Percentiles rank a stretch among this genome's conserved stretches.
Evolutionary conservation across 2,113 vertebrate species (phyloP).

Genomic region (Notechis scutatus): DNA sequence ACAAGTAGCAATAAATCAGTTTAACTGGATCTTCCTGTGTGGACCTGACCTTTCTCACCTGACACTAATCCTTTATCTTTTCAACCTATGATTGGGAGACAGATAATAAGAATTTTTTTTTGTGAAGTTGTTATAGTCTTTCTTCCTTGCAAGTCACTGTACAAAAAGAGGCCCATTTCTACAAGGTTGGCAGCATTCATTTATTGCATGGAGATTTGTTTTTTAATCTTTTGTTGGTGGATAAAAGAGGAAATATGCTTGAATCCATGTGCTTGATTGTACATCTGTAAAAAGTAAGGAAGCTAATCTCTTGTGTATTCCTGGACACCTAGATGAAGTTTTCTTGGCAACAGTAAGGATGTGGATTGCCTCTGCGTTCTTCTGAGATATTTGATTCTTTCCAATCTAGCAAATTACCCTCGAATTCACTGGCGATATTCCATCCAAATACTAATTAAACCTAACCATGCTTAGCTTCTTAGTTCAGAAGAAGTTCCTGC

Average conservation of each 20-base stretch:
- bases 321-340: background rate
- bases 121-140: background rate
- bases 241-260: background rate
- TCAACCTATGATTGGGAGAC: background rate
- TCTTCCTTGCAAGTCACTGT: background rate
- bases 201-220: background rate
- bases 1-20: background rate
- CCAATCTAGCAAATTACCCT: background rate
- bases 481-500: background rate
- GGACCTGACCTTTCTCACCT: background rate
- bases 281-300: background rate
- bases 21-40: background rate
- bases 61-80: background rate
- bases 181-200: background rate
- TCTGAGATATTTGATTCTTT: background rate
- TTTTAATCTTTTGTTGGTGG: background rate
- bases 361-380: background rate
- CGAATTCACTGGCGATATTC: background rate
- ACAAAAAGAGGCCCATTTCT: background rate
- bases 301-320: background rate
- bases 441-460: background rate
- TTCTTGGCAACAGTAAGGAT: background rate
- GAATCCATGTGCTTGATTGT: background rate
- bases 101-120: background rate
- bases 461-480: background rate